Evolutionary conservation across 2,113 vertebrate genomes (phyloP), one percentile per base, ranked within the genome.

Genomic region (Ancistrus triradiatus): DNA sequence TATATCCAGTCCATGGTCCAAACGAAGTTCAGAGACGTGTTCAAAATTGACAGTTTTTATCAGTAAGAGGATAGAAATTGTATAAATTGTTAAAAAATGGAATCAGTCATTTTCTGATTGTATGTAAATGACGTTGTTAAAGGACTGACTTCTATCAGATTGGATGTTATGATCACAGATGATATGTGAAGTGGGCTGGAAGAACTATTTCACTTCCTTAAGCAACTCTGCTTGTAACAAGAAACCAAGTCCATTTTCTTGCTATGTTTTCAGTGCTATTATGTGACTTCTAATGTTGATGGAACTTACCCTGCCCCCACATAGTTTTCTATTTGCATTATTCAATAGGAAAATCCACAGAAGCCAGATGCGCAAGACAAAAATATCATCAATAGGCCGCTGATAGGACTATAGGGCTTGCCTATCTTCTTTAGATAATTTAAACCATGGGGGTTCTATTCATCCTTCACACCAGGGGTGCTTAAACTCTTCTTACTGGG

Each of bases 361-460:
- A 50, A 69, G 50, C 44, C 71, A 69, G 38, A 56, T 69, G 63
- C 22, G 9, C 15, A 19, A 68, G 60, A 69, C 60, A 60, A 70
- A 40, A 65, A 51, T 51, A 43, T 31, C 38, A 50, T 10, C 38
- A 24, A 50, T 58, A 61, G 73, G 68, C 68, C 57, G 47, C 14
- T 6, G 31, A 59, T 14, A 31, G 27, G 15, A 15, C 56, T 28
- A 13, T 31, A 59, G 55, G 15, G 42, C 61, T 59, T 43, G 64
- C 44, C 65, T 60, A n/a, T n/a, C n/a, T 71, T 48, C 62, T 68
- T 61, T 55, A 60, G 48, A 63, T 38, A 67, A 59, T 51, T 71
- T 35, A 40, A 65, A 43, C 73, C 70, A 47, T 65, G 52, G 57
- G 69, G 47, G 60, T 21, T 46, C 69, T 31, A 63, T 44, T 56